phyloP scores from a whole-genome alignment of 2,113 vertebrate genomes.

The Clarias batrachus region DNA sequence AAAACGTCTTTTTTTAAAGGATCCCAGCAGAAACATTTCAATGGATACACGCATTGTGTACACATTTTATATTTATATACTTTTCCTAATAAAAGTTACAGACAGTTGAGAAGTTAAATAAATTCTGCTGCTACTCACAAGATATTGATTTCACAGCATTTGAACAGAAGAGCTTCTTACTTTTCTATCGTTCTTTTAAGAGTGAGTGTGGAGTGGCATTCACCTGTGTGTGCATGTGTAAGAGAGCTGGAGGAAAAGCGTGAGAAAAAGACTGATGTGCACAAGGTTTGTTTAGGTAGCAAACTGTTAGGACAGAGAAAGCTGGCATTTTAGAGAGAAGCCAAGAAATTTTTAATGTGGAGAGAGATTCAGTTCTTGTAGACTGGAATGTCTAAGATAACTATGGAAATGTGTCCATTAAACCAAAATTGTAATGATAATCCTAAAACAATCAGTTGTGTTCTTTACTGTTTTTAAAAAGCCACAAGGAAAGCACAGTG shows the following conservation, averaged over 20 bases:
- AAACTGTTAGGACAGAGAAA: too few species aligned
- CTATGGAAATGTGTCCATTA: too few species aligned
- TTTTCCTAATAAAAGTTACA: background rate
- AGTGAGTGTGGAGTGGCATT: background rate
- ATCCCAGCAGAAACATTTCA: background rate
- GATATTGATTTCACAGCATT: too few species aligned
- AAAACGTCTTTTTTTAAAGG: slow-evolving; percentile 26
- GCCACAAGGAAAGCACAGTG: too few species aligned
- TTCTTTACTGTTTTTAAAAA: too few species aligned
- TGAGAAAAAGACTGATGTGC: slow-evolving; percentile 58
- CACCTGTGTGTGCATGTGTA: background rate
- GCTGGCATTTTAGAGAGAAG: too few species aligned
- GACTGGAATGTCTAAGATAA: slow-evolving; percentile 86
- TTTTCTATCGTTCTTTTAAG: too few species aligned
- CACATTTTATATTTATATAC: background rate
- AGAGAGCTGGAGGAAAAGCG: background rate
- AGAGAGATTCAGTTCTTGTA: slow-evolving; percentile 81
- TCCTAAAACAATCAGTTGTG: too few species aligned
- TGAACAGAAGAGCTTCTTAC: too few species aligned
- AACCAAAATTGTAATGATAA: too few species aligned
- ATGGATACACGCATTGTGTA: background rate
- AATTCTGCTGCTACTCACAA: background rate
- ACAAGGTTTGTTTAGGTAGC: too few species aligned
- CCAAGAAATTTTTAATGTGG: too few species aligned
- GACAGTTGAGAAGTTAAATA: background rate